These are phyloP conservation scores for Mayetiola destructor DNA, from an alignment of 2,888 invertebrate genomes.

Conservation along the genomic window DNA sequence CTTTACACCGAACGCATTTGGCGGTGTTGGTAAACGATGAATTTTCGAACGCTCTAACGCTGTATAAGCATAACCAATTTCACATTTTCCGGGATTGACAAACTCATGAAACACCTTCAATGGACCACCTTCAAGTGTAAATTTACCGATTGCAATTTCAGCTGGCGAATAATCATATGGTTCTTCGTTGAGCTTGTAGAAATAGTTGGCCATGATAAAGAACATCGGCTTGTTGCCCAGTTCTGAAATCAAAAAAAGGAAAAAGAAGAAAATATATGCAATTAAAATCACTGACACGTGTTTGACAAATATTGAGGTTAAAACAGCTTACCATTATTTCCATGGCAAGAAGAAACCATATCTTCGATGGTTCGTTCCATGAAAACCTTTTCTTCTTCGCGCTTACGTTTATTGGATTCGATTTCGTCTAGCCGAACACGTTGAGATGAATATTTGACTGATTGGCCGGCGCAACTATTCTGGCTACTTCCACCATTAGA, in stretches of 20 bases:
- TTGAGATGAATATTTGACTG: slow-evolving; percentile 12
- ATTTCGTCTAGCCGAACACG: slow-evolving; percentile 18
- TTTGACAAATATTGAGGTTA: too few relatives aligned
- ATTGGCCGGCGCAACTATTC: too few relatives aligned
- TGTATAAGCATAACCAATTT: slow-evolving; percentile 37
- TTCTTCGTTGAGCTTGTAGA: slow-evolving; percentile 23
- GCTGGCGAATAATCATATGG: slow-evolving; percentile 40
- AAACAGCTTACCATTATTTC: too few relatives aligned
- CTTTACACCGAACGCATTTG: slow-evolving; percentile 25
- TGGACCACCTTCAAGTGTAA: slow-evolving; percentile 36
- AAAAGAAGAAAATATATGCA: too few relatives aligned
- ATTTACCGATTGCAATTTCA: slow-evolving; percentile 38
- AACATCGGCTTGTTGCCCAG: slow-evolving; percentile 24
- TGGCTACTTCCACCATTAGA: background rate
- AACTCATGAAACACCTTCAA: slow-evolving; percentile 22
- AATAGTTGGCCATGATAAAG: slow-evolving; percentile 30
- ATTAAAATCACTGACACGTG: too few relatives aligned
- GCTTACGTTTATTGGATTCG: slow-evolving; percentile 25
- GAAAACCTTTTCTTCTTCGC: slow-evolving; percentile 29
- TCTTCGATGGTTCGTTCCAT: background rate
- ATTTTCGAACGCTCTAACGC: slow-evolving; percentile 34
- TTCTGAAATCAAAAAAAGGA: too few relatives aligned
- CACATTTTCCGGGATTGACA: background rate
- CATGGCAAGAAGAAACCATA: background rate
- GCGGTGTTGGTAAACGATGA: slow-evolving; percentile 36